Base-by-base conservation (phyloP, 2,888 invertebrate genomes). In the Tuta absoluta region DNA sequence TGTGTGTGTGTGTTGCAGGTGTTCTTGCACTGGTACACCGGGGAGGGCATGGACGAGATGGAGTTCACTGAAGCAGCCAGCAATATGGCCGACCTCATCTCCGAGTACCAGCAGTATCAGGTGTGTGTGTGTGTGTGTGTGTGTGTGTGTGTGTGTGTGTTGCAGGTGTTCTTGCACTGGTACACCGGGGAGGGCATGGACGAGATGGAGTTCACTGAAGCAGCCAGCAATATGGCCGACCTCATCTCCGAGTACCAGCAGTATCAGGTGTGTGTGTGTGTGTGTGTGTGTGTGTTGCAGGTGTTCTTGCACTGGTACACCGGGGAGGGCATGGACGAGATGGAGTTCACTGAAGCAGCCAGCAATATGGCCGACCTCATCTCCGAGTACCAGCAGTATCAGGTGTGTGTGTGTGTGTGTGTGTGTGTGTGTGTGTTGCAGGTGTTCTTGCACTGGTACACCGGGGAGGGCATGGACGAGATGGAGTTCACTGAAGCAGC, bases 141-240 rank as follows among this genome's bases (percentile, higher is more conserved):
- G n/a, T n/a, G n/a, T n/a, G n/a, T n/a, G n/a, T n/a, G n/a, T n/a
- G n/a, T n/a, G n/a, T n/a, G n/a, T n/a, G n/a, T 37, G 11, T 37
- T 28, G 21, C 77, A 92, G 85, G 97, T 96, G 63, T 96, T 96
- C 93, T 92, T 97, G 69, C 97, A 97, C 87, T 97, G 97, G 97
- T 97, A 96, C 89, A 96, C 96, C 0, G 97, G 97, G 62, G 97
- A 97, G 85, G 97, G 97, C 65, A 97, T 97, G 97, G 97, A 97
- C 76, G 97, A 97, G 85, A 96, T 97, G 96, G 97, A 97, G 86
- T 97, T 97, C 92, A 96, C 96, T 0, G 97, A 97, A 80, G 97
- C 97, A 0, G 97, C 97, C 77, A 96, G 96, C 81, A 98, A 98
- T 74, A 91, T 91, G 90, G 76, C 77, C 0, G 90, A 91, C 65